phyloP scores from a whole-genome alignment of 2,113 vertebrate genomes.

The Spea bombifrons region DNA sequence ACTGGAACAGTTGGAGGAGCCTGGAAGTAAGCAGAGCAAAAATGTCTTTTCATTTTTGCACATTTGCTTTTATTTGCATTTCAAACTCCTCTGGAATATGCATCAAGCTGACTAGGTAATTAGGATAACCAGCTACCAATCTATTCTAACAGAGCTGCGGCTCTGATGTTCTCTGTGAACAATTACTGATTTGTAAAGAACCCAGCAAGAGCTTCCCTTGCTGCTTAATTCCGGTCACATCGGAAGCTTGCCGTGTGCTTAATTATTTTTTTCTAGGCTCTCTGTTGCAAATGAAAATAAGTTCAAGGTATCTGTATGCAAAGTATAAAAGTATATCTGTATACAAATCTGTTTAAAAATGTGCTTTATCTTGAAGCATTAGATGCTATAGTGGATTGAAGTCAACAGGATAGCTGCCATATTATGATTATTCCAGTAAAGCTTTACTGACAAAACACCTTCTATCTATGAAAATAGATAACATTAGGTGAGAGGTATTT shows the following conservation, averaged over 20 bases:
- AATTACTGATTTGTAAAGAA: slow-evolving; percentile 1
- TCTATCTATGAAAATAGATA: neutral
- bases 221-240: slow-evolving; percentile 1
- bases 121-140: slow-evolving; percentile 26
- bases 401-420: neutral
- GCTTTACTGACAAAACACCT: neutral
- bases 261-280: slow-evolving; percentile 8
- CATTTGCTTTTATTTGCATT: neutral
- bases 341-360: neutral
- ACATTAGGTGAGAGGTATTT: no score
- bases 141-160: neutral
- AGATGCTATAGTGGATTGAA: neutral
- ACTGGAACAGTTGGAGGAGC: neutral
- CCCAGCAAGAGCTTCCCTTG: neutral
- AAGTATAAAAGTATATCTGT: neutral
- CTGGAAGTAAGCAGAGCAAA: neutral
- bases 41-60: neutral
- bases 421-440: neutral
- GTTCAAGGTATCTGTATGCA: neutral
- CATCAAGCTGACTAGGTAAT: slow-evolving; percentile 16
- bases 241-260: neutral
- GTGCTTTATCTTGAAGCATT: neutral
- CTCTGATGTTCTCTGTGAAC: slow-evolving; percentile 3
- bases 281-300: neutral
- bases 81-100: slow-evolving; percentile 4